Evolutionary conservation across 1,140 invertebrate species (phyloP).

Genomic region (Sarcophaga peregrina): DNA sequence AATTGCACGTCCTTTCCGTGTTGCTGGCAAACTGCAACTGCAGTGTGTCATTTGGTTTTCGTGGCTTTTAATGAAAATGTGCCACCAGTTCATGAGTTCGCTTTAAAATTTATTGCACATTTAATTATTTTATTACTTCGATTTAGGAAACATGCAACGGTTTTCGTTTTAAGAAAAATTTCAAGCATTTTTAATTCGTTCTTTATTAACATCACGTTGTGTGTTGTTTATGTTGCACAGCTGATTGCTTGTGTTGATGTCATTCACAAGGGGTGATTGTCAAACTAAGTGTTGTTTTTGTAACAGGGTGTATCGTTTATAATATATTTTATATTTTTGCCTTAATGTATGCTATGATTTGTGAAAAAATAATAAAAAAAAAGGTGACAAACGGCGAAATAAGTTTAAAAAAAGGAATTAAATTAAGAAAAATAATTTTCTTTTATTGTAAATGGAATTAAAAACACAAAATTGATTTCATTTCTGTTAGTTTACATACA

Average conservation of each 20-base stretch:
- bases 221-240: neutral
- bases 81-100: slow-evolving; percentile 17
- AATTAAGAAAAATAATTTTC: too few relatives aligned
- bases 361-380: too few relatives aligned
- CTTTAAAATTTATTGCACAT: neutral
- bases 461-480: too few relatives aligned
- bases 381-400: too few relatives aligned
- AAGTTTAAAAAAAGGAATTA: too few relatives aligned
- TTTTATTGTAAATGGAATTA: too few relatives aligned
- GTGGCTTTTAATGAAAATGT: neutral
- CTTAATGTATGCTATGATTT: too few relatives aligned
- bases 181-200: neutral
- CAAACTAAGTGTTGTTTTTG: too few relatives aligned
- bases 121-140: slow-evolving; percentile 5
- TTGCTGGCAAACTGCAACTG: neutral
- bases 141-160: neutral
- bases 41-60: slow-evolving; percentile 14
- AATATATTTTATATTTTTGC: too few relatives aligned
- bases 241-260: slow-evolving; percentile 7
- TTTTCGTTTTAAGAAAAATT: neutral
- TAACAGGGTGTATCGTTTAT: too few relatives aligned
- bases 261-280: neutral
- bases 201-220: too few relatives aligned
- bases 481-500: too few relatives aligned
- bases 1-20: neutral